Percentiles rank a stretch among this genome's conserved stretches.
These are phyloP conservation scores for Stenodema calcarata DNA, from an alignment of 2,888 invertebrate species.

Conservation along the genomic window DNA sequence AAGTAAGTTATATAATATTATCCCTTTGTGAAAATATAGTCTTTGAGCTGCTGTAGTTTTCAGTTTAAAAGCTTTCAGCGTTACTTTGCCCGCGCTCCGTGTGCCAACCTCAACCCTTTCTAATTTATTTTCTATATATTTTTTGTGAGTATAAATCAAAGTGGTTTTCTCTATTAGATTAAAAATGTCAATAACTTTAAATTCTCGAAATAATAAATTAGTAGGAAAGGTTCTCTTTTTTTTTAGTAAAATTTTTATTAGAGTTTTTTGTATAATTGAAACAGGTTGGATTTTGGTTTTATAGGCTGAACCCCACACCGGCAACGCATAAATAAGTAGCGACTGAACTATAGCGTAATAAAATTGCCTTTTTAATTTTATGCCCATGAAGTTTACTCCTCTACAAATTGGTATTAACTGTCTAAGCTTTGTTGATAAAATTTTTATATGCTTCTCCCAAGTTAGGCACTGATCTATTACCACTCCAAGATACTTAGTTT, in stretches of 20 bases:
- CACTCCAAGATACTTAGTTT: conserved; percentile 1
- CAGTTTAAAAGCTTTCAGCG: conserved; percentile 22
- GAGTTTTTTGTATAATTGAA: conserved; percentile 1
- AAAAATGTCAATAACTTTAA: background rate
- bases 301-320: background rate
- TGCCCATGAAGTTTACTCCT: background rate
- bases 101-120: background rate
- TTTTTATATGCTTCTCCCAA: background rate
- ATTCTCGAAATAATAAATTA: conserved; percentile 9
- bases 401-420: background rate
- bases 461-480: background rate
- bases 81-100: background rate
- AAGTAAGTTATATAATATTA: background rate
- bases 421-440: conserved; percentile 8
- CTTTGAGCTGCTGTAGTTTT: background rate
- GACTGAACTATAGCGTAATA: conserved; percentile 8
- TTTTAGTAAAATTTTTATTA: background rate
- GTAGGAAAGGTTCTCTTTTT: conserved; percentile 16
- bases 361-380: conserved; percentile 13
- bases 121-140: background rate
- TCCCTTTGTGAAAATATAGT: conserved; percentile 10
- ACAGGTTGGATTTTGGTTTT: background rate
- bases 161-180: conserved; percentile 20
- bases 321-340: background rate
- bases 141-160: background rate